These are phyloP conservation scores for Oligia latruncula DNA, from an alignment of 2,888 invertebrate genomes.

Conservation along the genomic window DNA sequence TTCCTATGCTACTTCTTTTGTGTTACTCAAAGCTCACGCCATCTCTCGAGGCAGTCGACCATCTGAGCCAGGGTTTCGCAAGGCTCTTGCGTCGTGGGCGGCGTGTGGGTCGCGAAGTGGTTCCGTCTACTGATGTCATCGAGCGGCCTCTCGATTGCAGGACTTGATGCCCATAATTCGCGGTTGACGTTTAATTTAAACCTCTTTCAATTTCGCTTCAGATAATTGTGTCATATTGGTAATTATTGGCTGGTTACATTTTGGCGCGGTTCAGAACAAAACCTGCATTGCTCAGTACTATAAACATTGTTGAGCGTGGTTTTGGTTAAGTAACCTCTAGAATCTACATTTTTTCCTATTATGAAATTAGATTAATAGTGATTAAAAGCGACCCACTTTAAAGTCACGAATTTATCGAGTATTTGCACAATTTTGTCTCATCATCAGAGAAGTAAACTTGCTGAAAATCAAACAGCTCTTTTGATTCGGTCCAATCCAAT, in stretches of 20 bases:
- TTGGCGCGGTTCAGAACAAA: neutral
- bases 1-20: constrained; percentile 9
- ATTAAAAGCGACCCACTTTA: constrained; percentile 10
- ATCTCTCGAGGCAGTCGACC: constrained; percentile 48
- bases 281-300: neutral
- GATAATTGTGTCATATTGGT: constrained; percentile 15
- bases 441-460: constrained; percentile 17
- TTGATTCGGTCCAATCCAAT: constrained; percentile 48
- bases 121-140: constrained; percentile 88
- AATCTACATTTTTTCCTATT: constrained; percentile 9
- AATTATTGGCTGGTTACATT: constrained; percentile 2
- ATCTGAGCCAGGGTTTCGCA: constrained; percentile 79
- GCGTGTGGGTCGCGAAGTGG: constrained; percentile 81
- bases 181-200: constrained; percentile 48
- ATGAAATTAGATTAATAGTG: constrained; percentile 4
- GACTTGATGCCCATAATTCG: constrained; percentile 65
- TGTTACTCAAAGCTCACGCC: constrained; percentile 53
- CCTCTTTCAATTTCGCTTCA: constrained; percentile 36
- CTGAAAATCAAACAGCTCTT: constrained; percentile 32
- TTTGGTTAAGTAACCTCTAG: neutral
- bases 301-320: neutral
- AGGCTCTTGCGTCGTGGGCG: constrained; percentile 83
- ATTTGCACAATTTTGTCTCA: constrained; percentile 23
- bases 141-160: constrained; percentile 69
- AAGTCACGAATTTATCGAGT: neutral